These are phyloP conservation scores for Arenicola marina DNA, from an alignment of 2,888 invertebrate genomes.

Conservation along the genomic window DNA sequence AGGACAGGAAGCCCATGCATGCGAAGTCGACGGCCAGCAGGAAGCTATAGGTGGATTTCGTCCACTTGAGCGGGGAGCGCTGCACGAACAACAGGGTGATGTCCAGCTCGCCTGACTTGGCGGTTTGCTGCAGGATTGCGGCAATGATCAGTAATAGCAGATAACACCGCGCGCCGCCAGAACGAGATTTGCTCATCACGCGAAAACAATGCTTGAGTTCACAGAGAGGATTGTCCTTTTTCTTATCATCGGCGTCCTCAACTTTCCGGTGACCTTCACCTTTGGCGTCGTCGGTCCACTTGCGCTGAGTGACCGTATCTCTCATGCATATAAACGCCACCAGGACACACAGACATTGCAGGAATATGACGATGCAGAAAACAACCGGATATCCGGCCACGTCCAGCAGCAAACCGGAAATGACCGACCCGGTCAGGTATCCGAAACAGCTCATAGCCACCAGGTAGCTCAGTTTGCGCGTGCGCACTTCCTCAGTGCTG, in stretches of 20 bases:
- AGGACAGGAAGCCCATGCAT: conserved; percentile 51
- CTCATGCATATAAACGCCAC: neutral
- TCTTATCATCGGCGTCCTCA: conserved; percentile 19
- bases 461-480: conserved; percentile 48
- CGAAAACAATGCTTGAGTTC: neutral
- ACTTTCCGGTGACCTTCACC: neutral
- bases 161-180: conserved; percentile 35
- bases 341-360: neutral
- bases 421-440: conserved; percentile 51
- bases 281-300: neutral
- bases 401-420: conserved; percentile 46
- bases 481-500: conserved; percentile 47
- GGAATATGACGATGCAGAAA: conserved; percentile 39
- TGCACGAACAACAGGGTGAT: conserved; percentile 55
- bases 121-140: conserved; percentile 42
- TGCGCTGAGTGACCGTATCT: neutral
- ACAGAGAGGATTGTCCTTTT: conserved; percentile 18
- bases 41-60: conserved; percentile 53
- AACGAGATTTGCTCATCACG: conserved; percentile 41
- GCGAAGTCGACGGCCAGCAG: conserved; percentile 58
- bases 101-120: conserved; percentile 58
- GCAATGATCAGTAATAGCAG: conserved; percentile 44
- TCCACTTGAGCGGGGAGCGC: conserved; percentile 52
- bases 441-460: conserved; percentile 60
- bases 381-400: conserved; percentile 38